phyloP scores from a whole-genome alignment of 2,888 invertebrate genomes.

The Lacanobia wlatinum region DNA sequence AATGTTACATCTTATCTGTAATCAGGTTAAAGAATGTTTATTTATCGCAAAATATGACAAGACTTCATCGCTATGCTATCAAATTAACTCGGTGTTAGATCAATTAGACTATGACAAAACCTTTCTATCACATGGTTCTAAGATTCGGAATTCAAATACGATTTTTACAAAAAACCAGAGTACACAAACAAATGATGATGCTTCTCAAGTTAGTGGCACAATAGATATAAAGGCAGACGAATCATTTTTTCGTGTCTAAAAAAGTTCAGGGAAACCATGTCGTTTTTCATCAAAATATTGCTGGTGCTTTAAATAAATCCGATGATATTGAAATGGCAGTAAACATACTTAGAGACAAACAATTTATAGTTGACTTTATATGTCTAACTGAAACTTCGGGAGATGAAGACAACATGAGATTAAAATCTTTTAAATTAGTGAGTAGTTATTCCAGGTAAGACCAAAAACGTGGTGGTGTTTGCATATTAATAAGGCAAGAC shows the following conservation, averaged over 20 bases:
- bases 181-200: neutral
- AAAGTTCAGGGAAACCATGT: neutral
- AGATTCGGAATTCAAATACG: neutral
- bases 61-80: neutral
- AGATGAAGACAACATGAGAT: neutral
- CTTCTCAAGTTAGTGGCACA: neutral
- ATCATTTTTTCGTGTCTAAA: conserved; percentile 3
- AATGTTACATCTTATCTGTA: neutral
- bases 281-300: conserved; percentile 5
- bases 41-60: neutral
- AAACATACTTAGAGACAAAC: neutral
- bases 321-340: conserved; percentile 4
- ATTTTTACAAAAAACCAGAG: neutral
- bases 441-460: neutral
- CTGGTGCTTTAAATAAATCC: conserved; percentile 1
- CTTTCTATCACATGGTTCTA: conserved; percentile 1
- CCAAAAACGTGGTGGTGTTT: neutral
- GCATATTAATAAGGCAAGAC: neutral
- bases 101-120: neutral
- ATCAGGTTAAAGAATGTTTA: neutral
- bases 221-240: neutral
- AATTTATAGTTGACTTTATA: neutral
- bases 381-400: conserved; percentile 2
- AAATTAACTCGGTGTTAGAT: neutral
- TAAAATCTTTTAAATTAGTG: neutral